Base-by-base conservation (phyloP, 2,797 vertebrate species). In the Molossus molossus region DNA sequence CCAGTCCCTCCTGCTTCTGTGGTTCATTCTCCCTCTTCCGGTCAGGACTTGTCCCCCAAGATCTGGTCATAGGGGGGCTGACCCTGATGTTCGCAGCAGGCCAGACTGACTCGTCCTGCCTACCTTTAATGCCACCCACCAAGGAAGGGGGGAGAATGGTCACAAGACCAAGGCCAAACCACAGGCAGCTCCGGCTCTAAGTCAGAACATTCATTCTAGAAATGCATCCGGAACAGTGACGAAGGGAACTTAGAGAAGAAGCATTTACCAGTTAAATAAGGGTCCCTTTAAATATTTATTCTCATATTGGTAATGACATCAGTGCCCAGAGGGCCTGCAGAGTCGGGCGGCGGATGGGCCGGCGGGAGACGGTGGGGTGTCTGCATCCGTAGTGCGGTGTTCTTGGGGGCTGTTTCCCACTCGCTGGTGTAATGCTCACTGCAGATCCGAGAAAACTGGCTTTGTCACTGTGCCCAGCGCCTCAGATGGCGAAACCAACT, bases 241-340 rank as follows among this genome's bases (percentile, higher is more conserved):
- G 50, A 70, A 75, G 33, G 17, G 33, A 21, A 80, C 65, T 14
- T 1, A 9, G 64, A 70, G 25, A 81, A 45, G 93, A 91, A 94
- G 69, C 57, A 17, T 69, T 86, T 33, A 11, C 18, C 1, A 17
- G 93, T 45, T 76, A 96, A 96, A 40, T 86, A 92, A 94, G 67
- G 88, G 15, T 81, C 29, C 87, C 55, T 96, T 97, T 96, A 86
- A 95, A 93, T 94, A 94, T 55, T 37, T 62, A 96, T 86, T 64
- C 37, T 40, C 9, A 8, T 62, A 33, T 84, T 12, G 55, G 73
- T 45, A 91, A 94, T 85, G 65, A 13, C 29, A 12, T 77, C 64
- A 65, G 73, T 1, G 29, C 70, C 27, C 10, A 76, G 70, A 23
- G 67, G 53, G 45, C 72, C 2, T 0, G 64, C 62, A 45, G 94